These are phyloP conservation scores for Homarus americanus DNA, from an alignment of 1,140 invertebrate genomes.

Conservation along the genomic window DNA sequence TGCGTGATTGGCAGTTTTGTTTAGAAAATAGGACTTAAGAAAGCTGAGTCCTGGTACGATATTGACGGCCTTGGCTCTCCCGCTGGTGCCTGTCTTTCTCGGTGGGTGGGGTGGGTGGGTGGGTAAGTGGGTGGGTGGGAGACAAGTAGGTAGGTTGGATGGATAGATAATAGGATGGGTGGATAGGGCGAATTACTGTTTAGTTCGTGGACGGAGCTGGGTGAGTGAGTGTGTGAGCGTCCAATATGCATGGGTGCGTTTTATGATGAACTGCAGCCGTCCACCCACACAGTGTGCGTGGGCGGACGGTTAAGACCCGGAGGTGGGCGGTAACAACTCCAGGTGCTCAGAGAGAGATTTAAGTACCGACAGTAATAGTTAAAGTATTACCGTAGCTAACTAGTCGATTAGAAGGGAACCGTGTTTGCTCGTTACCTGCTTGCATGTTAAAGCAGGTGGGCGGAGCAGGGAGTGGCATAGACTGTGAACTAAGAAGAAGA, in stretches of 20 bases:
- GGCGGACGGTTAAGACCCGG: no score
- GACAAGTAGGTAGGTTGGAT: neutral
- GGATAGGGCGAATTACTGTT: neutral
- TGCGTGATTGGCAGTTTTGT: neutral
- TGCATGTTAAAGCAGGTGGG: neutral
- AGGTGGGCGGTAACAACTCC: neutral
- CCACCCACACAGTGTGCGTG: no score
- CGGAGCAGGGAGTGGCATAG: no score
- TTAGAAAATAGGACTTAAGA: no score
- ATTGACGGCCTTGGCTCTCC: no score
- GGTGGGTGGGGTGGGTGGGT: neutral
- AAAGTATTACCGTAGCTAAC: neutral
- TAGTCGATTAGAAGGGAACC: neutral
- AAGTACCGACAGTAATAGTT: neutral
- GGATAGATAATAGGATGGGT: neutral
- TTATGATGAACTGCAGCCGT: no score
- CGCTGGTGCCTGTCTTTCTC: neutral
- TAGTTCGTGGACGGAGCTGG: neutral
- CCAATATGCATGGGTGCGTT: no score
- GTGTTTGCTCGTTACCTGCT: neutral
- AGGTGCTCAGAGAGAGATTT: neutral
- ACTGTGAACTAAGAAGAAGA: no score
- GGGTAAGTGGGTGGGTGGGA: no score
- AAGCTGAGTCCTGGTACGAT: no score
- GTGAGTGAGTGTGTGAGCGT: neutral